phyloP scores from a whole-genome alignment of 2,113 vertebrate species.

The Herpailurus yagouaroundi region DNA sequence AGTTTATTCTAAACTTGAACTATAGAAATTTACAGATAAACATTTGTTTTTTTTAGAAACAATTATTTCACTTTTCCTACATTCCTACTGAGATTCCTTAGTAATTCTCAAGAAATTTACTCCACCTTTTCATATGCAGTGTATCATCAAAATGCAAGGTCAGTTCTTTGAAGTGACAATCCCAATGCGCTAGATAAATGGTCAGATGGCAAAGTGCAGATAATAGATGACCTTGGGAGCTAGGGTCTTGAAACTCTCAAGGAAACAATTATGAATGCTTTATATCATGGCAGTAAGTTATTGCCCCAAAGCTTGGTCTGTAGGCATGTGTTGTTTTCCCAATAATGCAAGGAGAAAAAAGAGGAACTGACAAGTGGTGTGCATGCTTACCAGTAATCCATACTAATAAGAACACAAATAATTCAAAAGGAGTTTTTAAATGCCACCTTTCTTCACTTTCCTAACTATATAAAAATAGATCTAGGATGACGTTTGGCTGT shows the following conservation, averaged over 20 bases:
- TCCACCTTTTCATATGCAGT: conserved; percentile 28
- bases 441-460: not conserved
- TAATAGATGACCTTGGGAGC: conserved; percentile 65
- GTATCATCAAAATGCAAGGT: conserved; percentile 64
- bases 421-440: not conserved
- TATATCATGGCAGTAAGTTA: conserved; percentile 57
- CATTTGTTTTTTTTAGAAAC: conserved; percentile 9
- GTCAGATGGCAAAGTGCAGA: conserved; percentile 58
- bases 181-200: conserved; percentile 63
- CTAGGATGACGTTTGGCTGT: not conserved
- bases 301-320: not conserved
- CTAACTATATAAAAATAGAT: not conserved
- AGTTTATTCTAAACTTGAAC: conserved; percentile 39
- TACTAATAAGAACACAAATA: not conserved
- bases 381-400: not conserved
- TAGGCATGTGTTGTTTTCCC: not conserved
- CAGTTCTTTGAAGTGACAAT: conserved; percentile 64
- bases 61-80: not conserved
- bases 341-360: not conserved
- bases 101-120: not conserved
- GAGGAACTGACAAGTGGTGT: not conserved
- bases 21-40: conserved; percentile 14
- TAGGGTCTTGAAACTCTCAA: conserved; percentile 65
- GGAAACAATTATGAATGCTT: conserved; percentile 71
- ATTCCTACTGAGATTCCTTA: not conserved